Evolutionary conservation across 2,113 vertebrate species (phyloP).

Genomic region (Epinephelus fuscoguttatus): DNA sequence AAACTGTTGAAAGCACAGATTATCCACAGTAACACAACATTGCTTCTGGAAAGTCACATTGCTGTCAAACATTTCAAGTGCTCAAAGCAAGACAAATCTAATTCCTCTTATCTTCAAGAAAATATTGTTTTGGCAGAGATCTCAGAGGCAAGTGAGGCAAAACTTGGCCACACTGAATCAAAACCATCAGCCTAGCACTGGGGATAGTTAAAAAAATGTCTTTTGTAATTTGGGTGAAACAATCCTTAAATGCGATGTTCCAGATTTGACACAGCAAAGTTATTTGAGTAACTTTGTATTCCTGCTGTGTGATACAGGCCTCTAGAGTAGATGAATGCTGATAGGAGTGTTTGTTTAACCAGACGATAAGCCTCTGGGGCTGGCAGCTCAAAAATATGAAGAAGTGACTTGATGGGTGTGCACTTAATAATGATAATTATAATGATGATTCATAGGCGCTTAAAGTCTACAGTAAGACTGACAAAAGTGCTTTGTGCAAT

Average conservation of each 20-base stretch:
- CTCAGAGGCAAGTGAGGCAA: not conserved
- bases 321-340: not conserved
- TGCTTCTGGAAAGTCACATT: too few species aligned
- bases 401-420: constrained; percentile 2
- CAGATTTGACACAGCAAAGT: constrained; percentile 1
- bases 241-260: not conserved
- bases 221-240: not conserved
- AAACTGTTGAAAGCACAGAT: not conserved
- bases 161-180: not conserved
- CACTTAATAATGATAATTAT: not conserved
- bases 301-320: not conserved
- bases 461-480: not conserved
- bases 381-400: not conserved
- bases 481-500: not conserved
- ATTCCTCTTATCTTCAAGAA: not conserved
- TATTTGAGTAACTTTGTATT: not conserved
- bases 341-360: constrained; percentile 15
- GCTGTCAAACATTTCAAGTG: too few species aligned
- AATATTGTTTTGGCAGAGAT: not conserved
- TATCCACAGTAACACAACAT: not conserved
- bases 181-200: not conserved
- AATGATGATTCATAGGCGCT: not conserved
- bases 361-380: constrained; percentile 10
- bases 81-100: not conserved
- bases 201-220: not conserved